These are phyloP conservation scores for Lepidurus arcticus DNA, from an alignment of 1,140 invertebrate genomes.

Conservation along the genomic window DNA sequence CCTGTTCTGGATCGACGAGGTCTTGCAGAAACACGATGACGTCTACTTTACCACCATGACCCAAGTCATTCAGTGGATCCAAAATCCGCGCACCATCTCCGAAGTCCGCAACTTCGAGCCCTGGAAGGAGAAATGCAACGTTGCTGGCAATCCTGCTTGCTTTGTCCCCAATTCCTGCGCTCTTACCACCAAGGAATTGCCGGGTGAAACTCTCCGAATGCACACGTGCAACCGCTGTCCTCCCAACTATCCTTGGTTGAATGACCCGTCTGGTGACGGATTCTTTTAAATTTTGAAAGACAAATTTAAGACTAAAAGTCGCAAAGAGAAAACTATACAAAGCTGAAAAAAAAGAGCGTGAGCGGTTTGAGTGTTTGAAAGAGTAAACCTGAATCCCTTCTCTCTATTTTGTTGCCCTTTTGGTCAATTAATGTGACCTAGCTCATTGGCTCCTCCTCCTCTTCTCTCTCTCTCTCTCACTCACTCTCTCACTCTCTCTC, in stretches of 20 bases:
- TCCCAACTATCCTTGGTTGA: conserved; percentile 85
- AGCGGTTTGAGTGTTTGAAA: background rate
- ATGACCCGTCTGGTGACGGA: conserved; percentile 85
- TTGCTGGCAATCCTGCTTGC: conserved; percentile 69
- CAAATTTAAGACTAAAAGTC: background rate
- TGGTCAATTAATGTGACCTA: conserved; percentile 4
- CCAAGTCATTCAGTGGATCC: conserved; percentile 94
- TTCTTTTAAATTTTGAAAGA: conserved; percentile 61
- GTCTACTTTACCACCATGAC: conserved; percentile 98
- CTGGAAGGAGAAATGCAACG: conserved; percentile 86
- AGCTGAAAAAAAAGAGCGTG: background rate
- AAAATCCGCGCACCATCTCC: conserved; percentile 75
- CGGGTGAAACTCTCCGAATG: conserved; percentile 84
- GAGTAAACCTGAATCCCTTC: background rate
- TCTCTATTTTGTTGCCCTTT: conserved; percentile 20
- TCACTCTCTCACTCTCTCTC: background rate
- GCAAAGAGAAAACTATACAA: conserved; percentile 1
- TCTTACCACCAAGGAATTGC: conserved; percentile 82
- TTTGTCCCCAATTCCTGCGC: conserved; percentile 86
- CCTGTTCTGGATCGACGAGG: conserved; percentile 90
- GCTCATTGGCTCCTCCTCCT: background rate
- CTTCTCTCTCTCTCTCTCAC: background rate
- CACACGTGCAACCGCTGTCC: conserved; percentile 89
- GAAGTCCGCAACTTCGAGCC: conserved; percentile 87
- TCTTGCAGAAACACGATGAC: conserved; percentile 77